These are phyloP conservation scores for Pipistrellus pipistrellus DNA, from an alignment of 2,797 vertebrate species.

Conservation along the genomic window DNA sequence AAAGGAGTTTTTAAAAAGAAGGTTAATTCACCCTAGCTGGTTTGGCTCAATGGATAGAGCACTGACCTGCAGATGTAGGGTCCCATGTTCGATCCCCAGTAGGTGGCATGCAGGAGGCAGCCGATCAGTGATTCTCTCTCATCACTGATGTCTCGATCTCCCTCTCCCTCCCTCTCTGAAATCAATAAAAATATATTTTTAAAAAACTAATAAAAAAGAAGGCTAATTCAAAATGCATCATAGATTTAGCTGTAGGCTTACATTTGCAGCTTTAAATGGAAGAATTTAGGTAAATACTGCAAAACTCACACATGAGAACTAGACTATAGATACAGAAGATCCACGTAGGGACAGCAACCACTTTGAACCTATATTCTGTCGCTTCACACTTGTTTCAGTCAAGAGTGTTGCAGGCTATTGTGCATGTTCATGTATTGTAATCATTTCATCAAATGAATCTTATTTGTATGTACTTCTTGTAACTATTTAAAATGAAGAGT, in stretches of 20 bases:
- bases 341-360: not conserved
- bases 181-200: too few species aligned
- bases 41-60: too few species aligned
- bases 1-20: slow-evolving; percentile 25
- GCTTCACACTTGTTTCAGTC: slow-evolving; percentile 13
- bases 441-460: slow-evolving; percentile 58
- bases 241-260: slow-evolving; percentile 4
- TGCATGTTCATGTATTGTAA: slow-evolving; percentile 44
- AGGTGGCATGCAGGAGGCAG: too few species aligned
- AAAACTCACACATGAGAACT: not conserved
- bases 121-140: too few species aligned
- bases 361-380: not conserved
- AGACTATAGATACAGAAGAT: not conserved
- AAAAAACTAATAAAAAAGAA: not conserved
- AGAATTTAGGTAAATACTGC: not conserved
- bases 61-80: too few species aligned
- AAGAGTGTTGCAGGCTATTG: not conserved
- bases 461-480: slow-evolving; percentile 67
- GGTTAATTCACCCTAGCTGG: not conserved
- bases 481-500: slow-evolving; percentile 68
- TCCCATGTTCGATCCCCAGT: too few species aligned
- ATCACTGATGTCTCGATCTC: too few species aligned
- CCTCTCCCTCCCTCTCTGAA: too few species aligned
- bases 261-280: slow-evolving; percentile 23
- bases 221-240: slow-evolving; percentile 6